Evolutionary conservation across 2,797 vertebrate genomes (phyloP).

Genomic region (Spea hammondii): DNA sequence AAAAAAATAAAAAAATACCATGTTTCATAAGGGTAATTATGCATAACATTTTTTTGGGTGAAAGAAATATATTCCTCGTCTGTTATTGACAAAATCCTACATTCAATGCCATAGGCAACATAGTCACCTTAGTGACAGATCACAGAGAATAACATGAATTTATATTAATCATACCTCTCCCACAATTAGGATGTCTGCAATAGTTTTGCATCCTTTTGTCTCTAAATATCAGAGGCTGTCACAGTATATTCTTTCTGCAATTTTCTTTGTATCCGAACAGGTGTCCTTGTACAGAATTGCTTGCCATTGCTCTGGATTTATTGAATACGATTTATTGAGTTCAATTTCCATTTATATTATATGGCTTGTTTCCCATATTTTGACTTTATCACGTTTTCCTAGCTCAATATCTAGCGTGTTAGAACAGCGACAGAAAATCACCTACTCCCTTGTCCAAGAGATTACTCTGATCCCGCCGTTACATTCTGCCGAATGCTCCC

Average conservation of each 20-base stretch:
- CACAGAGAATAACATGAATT: neutral
- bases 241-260: neutral
- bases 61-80: neutral
- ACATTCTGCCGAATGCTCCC: slow-evolving; percentile 15
- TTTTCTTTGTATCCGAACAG: slow-evolving; percentile 10
- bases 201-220: neutral
- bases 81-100: neutral
- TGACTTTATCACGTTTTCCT: slow-evolving; percentile 18
- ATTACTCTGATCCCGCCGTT: slow-evolving; percentile 34
- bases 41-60: neutral
- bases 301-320: slow-evolving; percentile 39
- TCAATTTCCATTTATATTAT: slow-evolving; percentile 48
- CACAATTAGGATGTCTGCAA: neutral
- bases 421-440: neutral
- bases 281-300: slow-evolving; percentile 9
- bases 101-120: neutral
- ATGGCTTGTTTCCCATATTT: slow-evolving; percentile 27
- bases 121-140: neutral
- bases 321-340: slow-evolving; percentile 26
- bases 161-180: neutral
- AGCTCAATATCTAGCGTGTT: slow-evolving; percentile 14
- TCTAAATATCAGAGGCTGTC: neutral
- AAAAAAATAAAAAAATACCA: neutral
- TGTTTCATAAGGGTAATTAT: neutral
- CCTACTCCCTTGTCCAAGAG: slow-evolving; percentile 32